These are phyloP conservation scores for Pristionchus maxplancki DNA, from an alignment of 2,888 invertebrate genomes.

Conservation along the genomic window DNA sequence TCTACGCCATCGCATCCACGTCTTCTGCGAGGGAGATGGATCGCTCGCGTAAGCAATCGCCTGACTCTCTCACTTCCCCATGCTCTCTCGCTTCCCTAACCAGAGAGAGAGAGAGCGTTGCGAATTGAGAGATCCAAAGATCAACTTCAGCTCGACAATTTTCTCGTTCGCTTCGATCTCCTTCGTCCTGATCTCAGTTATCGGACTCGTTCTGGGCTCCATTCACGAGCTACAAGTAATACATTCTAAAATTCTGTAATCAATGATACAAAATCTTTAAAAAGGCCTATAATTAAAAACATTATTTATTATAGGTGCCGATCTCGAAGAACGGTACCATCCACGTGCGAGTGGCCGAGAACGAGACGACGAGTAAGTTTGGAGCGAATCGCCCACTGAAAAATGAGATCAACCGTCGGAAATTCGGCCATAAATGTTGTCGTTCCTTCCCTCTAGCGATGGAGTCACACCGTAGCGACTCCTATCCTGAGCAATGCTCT, in stretches of 20 bases:
- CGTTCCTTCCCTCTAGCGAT: conserved; percentile 4
- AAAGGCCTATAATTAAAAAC: background rate
- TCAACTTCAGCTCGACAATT: conserved; percentile 61
- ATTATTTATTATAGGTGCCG: conserved; percentile 59
- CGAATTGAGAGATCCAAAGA: background rate
- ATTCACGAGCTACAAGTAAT: conserved; percentile 73
- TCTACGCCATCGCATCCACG: conserved; percentile 63
- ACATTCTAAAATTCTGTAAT: too few species aligned
- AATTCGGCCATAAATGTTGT: background rate
- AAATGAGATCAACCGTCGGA: background rate
- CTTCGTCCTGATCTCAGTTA: conserved; percentile 73
- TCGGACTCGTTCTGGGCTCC: conserved; percentile 73
- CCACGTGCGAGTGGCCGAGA: conserved; percentile 56
- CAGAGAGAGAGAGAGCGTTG: too few species aligned
- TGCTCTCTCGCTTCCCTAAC: too few species aligned
- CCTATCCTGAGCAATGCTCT: too few species aligned
- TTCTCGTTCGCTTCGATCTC: conserved; percentile 72
- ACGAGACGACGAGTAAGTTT: conserved; percentile 57
- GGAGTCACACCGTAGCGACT: conserved; percentile 29
- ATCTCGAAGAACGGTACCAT: conserved; percentile 62
- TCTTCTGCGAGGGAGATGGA: conserved; percentile 65
- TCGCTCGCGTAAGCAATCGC: background rate
- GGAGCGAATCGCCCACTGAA: background rate
- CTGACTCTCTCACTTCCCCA: too few species aligned
- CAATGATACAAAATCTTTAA: too few species aligned